Percentiles rank a stretch among this genome's conserved stretches.
These are phyloP conservation scores for Cyrtonyx montezumae DNA, from an alignment of 2,113 vertebrate species.

Conservation along the genomic window DNA sequence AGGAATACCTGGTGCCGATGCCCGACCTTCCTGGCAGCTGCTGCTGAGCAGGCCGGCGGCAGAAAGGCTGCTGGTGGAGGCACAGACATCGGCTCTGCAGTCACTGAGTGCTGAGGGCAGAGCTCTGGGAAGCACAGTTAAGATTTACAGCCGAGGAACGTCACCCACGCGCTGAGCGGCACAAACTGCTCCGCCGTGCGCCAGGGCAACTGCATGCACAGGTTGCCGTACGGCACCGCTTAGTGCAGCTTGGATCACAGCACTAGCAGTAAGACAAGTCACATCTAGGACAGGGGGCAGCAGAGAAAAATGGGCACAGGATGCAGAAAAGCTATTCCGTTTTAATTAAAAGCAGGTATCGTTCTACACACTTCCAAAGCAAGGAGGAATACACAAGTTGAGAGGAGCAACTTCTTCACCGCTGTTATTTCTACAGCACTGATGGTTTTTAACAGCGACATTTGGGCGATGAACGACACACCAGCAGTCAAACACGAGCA, in stretches of 20 bases:
- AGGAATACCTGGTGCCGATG: neutral
- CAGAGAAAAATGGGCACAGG: conserved; percentile 32
- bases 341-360: neutral
- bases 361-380: conserved; percentile 1
- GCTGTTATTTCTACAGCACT: conserved; percentile 3
- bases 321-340: neutral
- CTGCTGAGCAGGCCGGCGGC: neutral
- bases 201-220: conserved; percentile 58
- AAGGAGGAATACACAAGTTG: neutral
- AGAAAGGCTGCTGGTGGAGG: neutral
- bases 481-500: neutral
- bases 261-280: conserved; percentile 42
- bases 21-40: neutral
- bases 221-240: conserved; percentile 45
- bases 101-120: neutral
- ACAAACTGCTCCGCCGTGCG: neutral
- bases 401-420: conserved; percentile 44
- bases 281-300: conserved; percentile 42
- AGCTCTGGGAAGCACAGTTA: neutral
- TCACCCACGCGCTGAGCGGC: conserved; percentile 13
- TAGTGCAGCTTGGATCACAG: conserved; percentile 48
- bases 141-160: neutral
- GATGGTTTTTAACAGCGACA: neutral
- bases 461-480: neutral
- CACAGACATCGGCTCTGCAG: neutral